Evolutionary conservation across 2,797 vertebrate species (phyloP).

Genomic region (Petrocephalus schoutedeni): DNA sequence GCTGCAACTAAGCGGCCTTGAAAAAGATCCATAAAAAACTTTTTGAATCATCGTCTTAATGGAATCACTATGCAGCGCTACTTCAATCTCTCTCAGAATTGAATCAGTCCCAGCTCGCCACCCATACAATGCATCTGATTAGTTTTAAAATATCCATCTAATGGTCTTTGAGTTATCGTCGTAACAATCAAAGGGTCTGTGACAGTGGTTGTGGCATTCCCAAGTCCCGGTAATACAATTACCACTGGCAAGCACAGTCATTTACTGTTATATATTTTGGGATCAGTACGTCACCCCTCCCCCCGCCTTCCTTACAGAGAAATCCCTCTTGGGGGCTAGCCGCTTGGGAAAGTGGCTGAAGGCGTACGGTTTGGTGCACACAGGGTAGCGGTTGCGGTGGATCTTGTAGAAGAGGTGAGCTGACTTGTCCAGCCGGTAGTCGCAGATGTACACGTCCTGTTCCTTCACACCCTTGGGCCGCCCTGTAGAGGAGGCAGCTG

Average conservation of each 20-base stretch:
- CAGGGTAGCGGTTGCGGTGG: constrained; percentile 92
- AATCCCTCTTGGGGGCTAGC: constrained; percentile 90
- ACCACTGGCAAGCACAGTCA: not conserved
- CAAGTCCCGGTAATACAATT: not conserved
- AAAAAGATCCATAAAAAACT: not conserved
- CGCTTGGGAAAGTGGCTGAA: constrained; percentile 97
- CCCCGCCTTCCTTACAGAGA: constrained; percentile 41
- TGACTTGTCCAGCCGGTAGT: constrained; percentile 95
- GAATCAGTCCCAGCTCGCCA: not conserved
- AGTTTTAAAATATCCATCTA: not conserved
- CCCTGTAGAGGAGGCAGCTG: constrained; percentile 57
- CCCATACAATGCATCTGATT: not conserved
- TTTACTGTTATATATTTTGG: not conserved
- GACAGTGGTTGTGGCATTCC: not conserved
- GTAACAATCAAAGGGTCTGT: not conserved
- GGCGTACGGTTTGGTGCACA: constrained; percentile 94
- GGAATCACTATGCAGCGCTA: not conserved
- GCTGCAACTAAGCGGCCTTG: not conserved
- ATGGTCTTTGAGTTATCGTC: not conserved
- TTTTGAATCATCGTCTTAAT: not conserved
- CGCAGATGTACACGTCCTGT: constrained; percentile 95
- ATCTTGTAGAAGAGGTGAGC: constrained; percentile 99
- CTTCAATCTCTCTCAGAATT: not conserved
- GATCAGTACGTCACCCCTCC: not conserved
- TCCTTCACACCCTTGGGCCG: constrained; percentile 92